Evolutionary conservation across 1,140 invertebrate species (phyloP).

Genomic region (Procambarus clarkii): DNA sequence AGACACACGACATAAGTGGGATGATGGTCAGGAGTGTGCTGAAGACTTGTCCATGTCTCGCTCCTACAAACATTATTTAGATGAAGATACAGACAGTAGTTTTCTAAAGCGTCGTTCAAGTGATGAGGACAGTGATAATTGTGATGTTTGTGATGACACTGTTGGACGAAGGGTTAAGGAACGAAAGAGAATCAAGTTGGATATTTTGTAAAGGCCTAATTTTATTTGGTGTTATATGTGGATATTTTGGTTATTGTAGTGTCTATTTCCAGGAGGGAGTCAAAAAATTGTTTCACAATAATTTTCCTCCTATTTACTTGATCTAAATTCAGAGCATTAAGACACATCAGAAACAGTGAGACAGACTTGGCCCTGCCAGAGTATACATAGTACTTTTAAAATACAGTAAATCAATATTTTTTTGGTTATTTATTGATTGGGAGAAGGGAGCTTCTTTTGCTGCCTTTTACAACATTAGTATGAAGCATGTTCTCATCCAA

Average conservation of each 20-base stretch:
- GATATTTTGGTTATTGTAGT: neutral
- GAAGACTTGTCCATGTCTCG: constrained; percentile 43
- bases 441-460: no score
- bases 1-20: constrained; percentile 27
- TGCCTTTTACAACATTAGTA: no score
- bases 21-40: constrained; percentile 48
- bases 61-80: constrained; percentile 27
- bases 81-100: constrained; percentile 30
- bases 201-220: constrained; percentile 44
- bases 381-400: no score
- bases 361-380: neutral
- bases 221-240: neutral
- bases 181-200: constrained; percentile 55
- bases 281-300: neutral
- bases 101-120: constrained; percentile 50
- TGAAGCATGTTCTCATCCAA: no score
- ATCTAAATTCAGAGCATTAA: neutral
- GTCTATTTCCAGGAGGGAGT: neutral
- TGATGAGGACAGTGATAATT: constrained; percentile 63
- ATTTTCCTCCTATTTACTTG: neutral
- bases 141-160: constrained; percentile 59
- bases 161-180: constrained; percentile 61
- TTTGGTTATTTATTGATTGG: no score
- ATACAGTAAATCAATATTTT: no score
- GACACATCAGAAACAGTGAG: neutral